Conservation (phyloP, 2,113 vertebrate species). For the Heptranchias perlo region DNA sequence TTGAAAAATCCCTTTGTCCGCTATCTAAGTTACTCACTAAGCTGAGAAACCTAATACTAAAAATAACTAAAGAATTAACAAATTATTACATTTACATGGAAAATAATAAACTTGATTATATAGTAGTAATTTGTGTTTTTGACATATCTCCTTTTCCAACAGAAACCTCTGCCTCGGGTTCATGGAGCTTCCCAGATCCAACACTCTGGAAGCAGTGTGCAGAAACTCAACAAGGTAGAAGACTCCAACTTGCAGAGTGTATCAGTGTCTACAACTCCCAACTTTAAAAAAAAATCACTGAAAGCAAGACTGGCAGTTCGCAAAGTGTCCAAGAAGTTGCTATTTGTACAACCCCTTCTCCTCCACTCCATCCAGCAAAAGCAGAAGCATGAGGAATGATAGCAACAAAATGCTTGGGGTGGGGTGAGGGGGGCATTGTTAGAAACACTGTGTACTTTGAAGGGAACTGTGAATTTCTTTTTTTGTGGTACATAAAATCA, state of each 20-base stretch:
- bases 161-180: neutral
- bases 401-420: no score
- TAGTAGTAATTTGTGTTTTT: neutral
- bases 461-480: no score
- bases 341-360: no score
- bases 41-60: neutral
- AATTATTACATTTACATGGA: neutral
- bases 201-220: neutral
- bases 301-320: neutral
- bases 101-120: neutral
- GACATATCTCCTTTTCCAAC: neutral
- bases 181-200: neutral
- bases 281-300: no score
- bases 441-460: no score
- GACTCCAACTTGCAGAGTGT: neutral
- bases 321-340: neutral
- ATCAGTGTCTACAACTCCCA: no score
- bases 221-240: neutral
- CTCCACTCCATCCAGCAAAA: no score
- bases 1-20: neutral
- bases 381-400: no score
- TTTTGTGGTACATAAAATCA: no score
- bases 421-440: no score
- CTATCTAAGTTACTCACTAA: no score
- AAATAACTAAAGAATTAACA: neutral